Evolutionary conservation across 2,888 invertebrate genomes (phyloP).

Genomic region (Ceriagrion tenellum): DNA sequence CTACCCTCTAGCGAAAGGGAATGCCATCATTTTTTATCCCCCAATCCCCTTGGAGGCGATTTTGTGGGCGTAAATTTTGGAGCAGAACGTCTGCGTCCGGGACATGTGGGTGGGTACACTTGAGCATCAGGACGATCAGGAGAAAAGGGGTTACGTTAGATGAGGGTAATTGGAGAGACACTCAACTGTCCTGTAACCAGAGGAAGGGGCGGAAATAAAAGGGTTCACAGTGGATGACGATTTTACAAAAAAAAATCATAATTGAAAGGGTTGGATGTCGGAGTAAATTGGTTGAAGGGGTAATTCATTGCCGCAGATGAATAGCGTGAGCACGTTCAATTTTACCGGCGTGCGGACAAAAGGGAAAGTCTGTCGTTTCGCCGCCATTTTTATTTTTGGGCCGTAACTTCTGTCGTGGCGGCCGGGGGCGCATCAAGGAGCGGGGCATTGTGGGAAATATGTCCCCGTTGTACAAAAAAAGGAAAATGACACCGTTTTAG

Average conservation of each 20-base stretch:
- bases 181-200: neutral
- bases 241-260: neutral
- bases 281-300: neutral
- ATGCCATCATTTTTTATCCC: neutral
- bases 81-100: neutral
- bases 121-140: neutral
- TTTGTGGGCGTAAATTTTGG: neutral
- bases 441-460: neutral
- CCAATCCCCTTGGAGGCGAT: neutral
- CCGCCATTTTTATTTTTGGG: neutral
- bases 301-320: neutral
- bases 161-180: neutral
- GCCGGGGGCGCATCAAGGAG: neutral
- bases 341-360: neutral
- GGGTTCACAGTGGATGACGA: no score
- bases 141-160: no score
- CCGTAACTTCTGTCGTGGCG: neutral
- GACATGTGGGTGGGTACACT: neutral
- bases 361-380: neutral
- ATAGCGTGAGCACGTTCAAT: constrained; percentile 2
- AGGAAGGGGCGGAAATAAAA: neutral
- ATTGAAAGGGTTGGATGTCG: neutral
- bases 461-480: no score
- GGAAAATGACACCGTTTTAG: no score
- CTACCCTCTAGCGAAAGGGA: neutral